phyloP scores from a whole-genome alignment of 2,797 vertebrate species.

The Cichlasoma orientale region DNA sequence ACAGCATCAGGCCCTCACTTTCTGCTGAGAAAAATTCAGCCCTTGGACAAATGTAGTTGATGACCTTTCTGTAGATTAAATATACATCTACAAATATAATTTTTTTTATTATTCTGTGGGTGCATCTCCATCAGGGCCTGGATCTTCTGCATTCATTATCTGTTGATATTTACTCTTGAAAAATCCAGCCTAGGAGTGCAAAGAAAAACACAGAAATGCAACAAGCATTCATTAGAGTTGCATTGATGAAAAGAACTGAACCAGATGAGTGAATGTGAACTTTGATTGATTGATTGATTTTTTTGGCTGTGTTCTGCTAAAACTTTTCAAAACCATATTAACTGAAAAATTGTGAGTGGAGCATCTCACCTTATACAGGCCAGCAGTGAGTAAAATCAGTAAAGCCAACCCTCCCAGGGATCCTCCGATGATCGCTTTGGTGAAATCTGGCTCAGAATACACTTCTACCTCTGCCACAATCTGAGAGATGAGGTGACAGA shows the following conservation, averaged over 20 bases:
- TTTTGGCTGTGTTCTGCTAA: neutral
- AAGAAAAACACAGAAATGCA: neutral
- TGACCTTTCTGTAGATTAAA: no score
- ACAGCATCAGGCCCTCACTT: no score
- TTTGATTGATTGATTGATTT: no score
- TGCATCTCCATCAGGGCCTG: neutral
- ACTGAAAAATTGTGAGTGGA: neutral
- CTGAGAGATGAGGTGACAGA: neutral
- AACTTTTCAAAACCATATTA: neutral
- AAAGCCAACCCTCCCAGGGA: slow-evolving; percentile 75
- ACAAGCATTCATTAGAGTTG: neutral
- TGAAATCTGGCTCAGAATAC: slow-evolving; percentile 66
- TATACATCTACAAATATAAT: no score
- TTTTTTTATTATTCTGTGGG: neutral
- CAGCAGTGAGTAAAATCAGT: no score
- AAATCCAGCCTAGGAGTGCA: slow-evolving; percentile 75
- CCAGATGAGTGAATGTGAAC: neutral
- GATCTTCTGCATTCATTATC: neutral
- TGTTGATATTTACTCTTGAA: neutral
- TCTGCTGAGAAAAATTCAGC: no score
- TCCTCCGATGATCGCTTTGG: slow-evolving; percentile 83
- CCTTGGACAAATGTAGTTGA: no score
- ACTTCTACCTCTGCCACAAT: slow-evolving; percentile 69
- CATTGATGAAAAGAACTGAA: neutral
- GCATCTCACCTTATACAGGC: slow-evolving; percentile 76